Evolutionary conservation across 30 jellyfish, hydroid and myxozoan species (phyloP).

Genomic region (Sanderia malayensis): DNA sequence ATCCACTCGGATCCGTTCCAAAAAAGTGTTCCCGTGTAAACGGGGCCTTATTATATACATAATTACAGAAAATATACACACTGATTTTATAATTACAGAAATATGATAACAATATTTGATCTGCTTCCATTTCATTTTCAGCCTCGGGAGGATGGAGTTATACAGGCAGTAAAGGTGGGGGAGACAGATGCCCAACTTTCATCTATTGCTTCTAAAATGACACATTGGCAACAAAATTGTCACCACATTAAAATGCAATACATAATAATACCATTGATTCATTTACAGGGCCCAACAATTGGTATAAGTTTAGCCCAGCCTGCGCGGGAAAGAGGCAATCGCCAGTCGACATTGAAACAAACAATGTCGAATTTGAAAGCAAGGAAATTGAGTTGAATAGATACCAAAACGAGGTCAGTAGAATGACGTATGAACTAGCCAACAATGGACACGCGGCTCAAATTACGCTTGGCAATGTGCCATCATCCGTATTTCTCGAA

Average conservation of each 20-base stretch:
- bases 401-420: conserved; percentile 1
- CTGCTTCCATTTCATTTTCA: not conserved
- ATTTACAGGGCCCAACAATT: conserved; percentile 46
- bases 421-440: conserved; percentile 16
- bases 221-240: too few species aligned
- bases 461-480: conserved; percentile 19
- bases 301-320: conserved; percentile 27
- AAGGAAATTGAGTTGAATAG: not conserved
- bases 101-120: too few species aligned
- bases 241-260: too few species aligned
- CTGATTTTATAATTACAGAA: too few species aligned
- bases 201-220: too few species aligned
- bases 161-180: not conserved
- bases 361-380: not conserved
- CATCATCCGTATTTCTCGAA: not conserved
- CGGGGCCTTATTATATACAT: too few species aligned
- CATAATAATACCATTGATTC: too few species aligned
- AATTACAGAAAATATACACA: too few species aligned
- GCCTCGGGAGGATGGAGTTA: not conserved
- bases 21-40: too few species aligned
- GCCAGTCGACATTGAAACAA: conserved; percentile 41
- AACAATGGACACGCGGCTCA: conserved; percentile 71
- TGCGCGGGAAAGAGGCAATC: conserved; percentile 59
- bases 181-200: too few species aligned
- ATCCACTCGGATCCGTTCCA: too few species aligned